phyloP scores from a whole-genome alignment of 2,113 vertebrate species.

The Ictalurus punctatus region DNA sequence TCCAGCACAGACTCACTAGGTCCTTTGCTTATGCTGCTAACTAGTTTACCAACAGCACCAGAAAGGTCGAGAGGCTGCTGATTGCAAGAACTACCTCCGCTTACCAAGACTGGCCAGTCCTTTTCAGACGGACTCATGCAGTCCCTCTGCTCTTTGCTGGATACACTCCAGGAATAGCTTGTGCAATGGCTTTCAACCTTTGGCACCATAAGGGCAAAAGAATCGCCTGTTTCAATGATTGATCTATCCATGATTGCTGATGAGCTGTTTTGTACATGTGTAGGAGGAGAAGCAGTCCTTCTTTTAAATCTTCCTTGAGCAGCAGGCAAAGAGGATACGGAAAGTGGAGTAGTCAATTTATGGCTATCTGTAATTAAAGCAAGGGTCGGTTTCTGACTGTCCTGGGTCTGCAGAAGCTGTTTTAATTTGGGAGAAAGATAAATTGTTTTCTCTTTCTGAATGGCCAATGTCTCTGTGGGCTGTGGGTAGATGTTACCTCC shows the following conservation, averaged over 20 bases:
- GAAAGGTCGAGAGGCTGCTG: slow-evolving; percentile 96
- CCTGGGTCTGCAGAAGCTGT: slow-evolving; percentile 94
- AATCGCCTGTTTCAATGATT: slow-evolving; percentile 67
- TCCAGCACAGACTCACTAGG: slow-evolving; percentile 87
- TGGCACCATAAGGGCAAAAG: slow-evolving; percentile 83
- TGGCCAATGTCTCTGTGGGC: slow-evolving; percentile 74
- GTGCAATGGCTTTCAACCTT: slow-evolving; percentile 82
- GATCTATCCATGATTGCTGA: slow-evolving; percentile 76
- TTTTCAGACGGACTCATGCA: slow-evolving; percentile 73
- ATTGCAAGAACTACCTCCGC: slow-evolving; percentile 89
- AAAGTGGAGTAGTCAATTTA: slow-evolving; percentile 79
- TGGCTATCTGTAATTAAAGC: slow-evolving; percentile 77
- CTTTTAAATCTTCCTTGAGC: slow-evolving; percentile 87
- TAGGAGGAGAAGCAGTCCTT: slow-evolving; percentile 90
- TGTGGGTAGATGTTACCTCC: slow-evolving; percentile 68
- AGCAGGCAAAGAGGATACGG: slow-evolving; percentile 74
- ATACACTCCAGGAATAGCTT: slow-evolving; percentile 78
- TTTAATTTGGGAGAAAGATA: slow-evolving; percentile 96
- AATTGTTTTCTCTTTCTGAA: slow-evolving; percentile 88
- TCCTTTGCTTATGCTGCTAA: slow-evolving; percentile 70
- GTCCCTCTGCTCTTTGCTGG: slow-evolving; percentile 82
- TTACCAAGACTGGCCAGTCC: slow-evolving; percentile 73
- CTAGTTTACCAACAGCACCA: slow-evolving; percentile 78
- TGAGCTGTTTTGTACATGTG: slow-evolving; percentile 87
- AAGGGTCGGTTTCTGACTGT: slow-evolving; percentile 77